Percentiles rank a stretch among this genome's conserved stretches.
Conservation (phyloP, 2,113 vertebrate genomes). For the Xenopus borealis region DNA sequence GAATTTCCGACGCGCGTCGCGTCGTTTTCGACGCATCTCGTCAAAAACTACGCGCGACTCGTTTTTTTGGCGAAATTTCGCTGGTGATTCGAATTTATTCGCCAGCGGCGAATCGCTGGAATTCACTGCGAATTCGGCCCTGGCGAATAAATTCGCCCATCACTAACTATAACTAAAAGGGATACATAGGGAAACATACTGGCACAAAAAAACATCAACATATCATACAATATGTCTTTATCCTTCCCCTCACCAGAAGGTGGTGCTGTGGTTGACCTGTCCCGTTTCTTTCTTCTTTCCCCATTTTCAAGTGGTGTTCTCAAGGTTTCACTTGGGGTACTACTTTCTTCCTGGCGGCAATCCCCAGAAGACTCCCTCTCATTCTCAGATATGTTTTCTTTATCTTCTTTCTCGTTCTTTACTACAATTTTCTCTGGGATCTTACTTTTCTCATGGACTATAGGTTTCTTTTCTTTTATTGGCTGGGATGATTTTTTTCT, state of each 20-base stretch:
- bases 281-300: constrained; percentile 70
- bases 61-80: too few relatives aligned
- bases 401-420: constrained; percentile 77
- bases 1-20: too few relatives aligned
- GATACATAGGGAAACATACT: too few relatives aligned
- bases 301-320: constrained; percentile 66
- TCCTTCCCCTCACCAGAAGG: constrained; percentile 57
- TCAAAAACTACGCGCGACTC: too few relatives aligned
- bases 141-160: too few relatives aligned
- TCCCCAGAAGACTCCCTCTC: constrained; percentile 74
- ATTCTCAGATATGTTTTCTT: constrained; percentile 79
- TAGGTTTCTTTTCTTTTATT: constrained; percentile 66
- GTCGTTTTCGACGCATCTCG: too few relatives aligned
- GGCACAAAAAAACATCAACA: too few relatives aligned
- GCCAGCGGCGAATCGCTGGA: too few relatives aligned
- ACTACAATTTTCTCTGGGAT: constrained; percentile 61
- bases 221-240: not conserved
- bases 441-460: constrained; percentile 70
- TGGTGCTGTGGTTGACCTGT: constrained; percentile 65
- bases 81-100: too few relatives aligned
- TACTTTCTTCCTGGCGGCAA: constrained; percentile 63
- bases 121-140: too few relatives aligned
- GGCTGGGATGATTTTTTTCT: constrained; percentile 63
- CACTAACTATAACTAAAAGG: too few relatives aligned
- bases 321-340: constrained; percentile 67